These are phyloP conservation scores for Mustela nigripes DNA, from an alignment of 2,113 vertebrate species.

Conservation along the genomic window DNA sequence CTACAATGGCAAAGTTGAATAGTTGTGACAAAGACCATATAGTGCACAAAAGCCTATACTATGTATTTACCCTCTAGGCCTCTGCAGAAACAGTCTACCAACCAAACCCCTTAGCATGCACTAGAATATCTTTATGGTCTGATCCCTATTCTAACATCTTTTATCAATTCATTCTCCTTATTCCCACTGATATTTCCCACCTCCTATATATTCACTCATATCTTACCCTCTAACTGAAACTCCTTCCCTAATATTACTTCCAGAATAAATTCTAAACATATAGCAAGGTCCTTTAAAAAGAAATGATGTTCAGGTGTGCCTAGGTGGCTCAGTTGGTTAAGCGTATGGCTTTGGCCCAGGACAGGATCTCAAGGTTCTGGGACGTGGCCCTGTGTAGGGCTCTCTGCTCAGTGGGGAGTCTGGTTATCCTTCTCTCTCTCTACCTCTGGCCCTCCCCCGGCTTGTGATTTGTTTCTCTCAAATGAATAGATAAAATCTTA, in stretches of 20 bases:
- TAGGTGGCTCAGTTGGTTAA: neutral
- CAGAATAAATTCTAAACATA: neutral
- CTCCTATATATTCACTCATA: neutral
- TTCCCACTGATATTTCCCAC: neutral
- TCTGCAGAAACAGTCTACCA: neutral
- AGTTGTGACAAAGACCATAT: neutral
- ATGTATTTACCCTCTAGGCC: neutral
- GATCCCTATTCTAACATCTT: neutral
- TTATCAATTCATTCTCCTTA: neutral
- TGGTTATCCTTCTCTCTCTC: neutral
- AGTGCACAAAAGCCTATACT: neutral
- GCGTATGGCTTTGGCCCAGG: neutral
- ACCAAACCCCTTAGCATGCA: neutral
- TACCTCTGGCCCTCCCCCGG: neutral
- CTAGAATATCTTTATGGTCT: neutral
- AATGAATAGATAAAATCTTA: neutral
- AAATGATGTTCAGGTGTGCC: neutral
- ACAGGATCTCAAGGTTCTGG: neutral
- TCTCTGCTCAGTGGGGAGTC: neutral
- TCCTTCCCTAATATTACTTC: neutral
- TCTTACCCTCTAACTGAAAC: neutral
- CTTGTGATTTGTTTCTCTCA: neutral
- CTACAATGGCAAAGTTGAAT: neutral
- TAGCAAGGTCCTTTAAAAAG: neutral
- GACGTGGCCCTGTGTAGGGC: neutral